phyloP scores from a whole-genome alignment of 23 tunicate genomes.

The Pegea sp. region DNA sequence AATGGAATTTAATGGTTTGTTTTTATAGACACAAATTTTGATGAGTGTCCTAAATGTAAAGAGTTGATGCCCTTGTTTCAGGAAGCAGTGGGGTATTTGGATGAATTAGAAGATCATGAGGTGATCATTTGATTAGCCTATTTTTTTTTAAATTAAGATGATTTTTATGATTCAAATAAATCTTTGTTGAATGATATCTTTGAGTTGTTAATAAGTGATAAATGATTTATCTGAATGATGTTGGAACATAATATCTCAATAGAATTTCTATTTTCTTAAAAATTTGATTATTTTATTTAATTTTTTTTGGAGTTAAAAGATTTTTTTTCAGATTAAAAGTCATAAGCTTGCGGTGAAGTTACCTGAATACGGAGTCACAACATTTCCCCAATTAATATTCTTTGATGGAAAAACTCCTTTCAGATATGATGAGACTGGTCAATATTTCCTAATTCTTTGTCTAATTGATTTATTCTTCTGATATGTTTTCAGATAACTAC shows the following conservation, averaged over 20 bases:
- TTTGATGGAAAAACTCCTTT: slow-evolving; percentile 38
- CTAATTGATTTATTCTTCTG: background rate
- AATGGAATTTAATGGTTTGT: background rate
- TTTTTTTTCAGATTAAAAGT: slow-evolving; percentile 49
- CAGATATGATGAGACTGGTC: slow-evolving; percentile 49
- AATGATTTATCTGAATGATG: too few relatives aligned
- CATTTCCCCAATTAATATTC: slow-evolving; percentile 60
- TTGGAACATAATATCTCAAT: too few relatives aligned
- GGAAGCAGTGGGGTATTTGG: slow-evolving; percentile 80
- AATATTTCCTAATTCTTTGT: too few relatives aligned
- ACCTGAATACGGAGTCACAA: slow-evolving; percentile 81
- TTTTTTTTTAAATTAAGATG: background rate
- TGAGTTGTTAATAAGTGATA: background rate
- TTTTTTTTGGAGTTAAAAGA: background rate
- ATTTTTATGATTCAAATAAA: background rate
- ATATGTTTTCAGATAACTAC: slow-evolving; percentile 8
- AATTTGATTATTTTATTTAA: background rate
- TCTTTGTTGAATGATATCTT: background rate
- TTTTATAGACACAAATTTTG: slow-evolving; percentile 47
- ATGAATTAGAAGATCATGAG: slow-evolving; percentile 55
- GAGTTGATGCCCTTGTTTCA: slow-evolving; percentile 47
- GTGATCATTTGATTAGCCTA: slow-evolving; percentile 4
- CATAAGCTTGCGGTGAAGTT: slow-evolving; percentile 81
- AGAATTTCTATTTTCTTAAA: too few relatives aligned
- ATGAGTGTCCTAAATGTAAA: slow-evolving; percentile 67